Evolutionary conservation across 2,113 vertebrate species (phyloP), one percentile per base, ranked within the genome.

Genomic region (Chaetura pelagica): DNA sequence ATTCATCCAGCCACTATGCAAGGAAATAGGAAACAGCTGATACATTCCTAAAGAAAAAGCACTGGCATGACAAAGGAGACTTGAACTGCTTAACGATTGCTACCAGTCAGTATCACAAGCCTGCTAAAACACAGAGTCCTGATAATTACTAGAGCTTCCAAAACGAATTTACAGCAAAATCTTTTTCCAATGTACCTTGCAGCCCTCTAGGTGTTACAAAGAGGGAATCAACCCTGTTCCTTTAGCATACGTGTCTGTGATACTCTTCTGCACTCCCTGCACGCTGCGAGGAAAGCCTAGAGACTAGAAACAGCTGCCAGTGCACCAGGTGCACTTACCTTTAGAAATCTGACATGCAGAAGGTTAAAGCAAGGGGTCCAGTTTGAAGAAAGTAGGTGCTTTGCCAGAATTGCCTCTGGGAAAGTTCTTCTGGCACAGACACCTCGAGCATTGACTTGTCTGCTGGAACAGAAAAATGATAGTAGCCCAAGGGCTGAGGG

Each of bases 71-170:
- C 77, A 89, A 87, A 95, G 68, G 68, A 94, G 72, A 91, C n/a
- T 76, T 22, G 15, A 83, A 19, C 24, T 62, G 32, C 88, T 77
- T 87, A 97, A 78, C 85, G 92, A 92, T 96, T 94, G 86, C 74
- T 94, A 78, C 84, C 93, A 83, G 92, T 94, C 90, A 89, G 79
- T 96, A 96, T 68, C 52, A 66, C 62, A 93, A 94, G 58, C 85
- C 79, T 96, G 92, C 95, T 89, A 79, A 92, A 96, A 91, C 86
- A 91, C 86, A 84, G 94, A 89, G 75, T 78, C 74, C 48, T 10
- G n/a, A 81, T 97, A 96, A 97, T 94, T 92, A 79, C 88, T 92
- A 95, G 94, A 96, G 93, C 71, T 86, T 92, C 82, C 51, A 93
- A 89, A 19, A 46, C 30, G 71, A 97, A 97, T 95, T 96, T 83